phyloP scores from a whole-genome alignment of 2,888 invertebrate species.

The Philonicus albiceps region DNA sequence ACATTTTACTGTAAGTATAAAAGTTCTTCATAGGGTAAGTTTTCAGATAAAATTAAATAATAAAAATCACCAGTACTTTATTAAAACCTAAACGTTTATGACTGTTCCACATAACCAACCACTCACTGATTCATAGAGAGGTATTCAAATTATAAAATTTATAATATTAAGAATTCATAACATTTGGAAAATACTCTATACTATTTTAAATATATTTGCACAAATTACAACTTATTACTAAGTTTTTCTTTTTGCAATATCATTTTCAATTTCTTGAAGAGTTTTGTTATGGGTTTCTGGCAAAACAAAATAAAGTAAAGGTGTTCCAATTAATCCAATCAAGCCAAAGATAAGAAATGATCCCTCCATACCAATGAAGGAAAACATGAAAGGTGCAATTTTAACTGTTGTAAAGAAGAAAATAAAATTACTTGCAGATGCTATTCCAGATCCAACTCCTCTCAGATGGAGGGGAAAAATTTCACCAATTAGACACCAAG shows the following conservation, averaged over 20 bases:
- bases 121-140: background rate
- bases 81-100: background rate
- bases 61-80: background rate
- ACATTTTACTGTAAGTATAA: background rate
- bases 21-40: too few relatives aligned
- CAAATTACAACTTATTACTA: background rate
- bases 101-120: too few relatives aligned
- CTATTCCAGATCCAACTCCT: constrained; percentile 70
- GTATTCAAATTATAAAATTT: background rate
- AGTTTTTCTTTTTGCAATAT: constrained; percentile 59
- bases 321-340: constrained; percentile 66
- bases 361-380: constrained; percentile 64
- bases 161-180: background rate
- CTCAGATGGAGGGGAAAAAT: constrained; percentile 68
- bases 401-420: constrained; percentile 71
- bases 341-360: constrained; percentile 69
- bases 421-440: constrained; percentile 68
- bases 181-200: background rate
- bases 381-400: constrained; percentile 69
- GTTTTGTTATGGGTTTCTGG: constrained; percentile 74
- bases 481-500: constrained; percentile 75
- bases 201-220: background rate
- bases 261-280: constrained; percentile 70
- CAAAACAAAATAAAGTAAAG: constrained; percentile 66
- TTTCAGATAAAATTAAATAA: background rate